Percentiles rank a stretch among this genome's conserved stretches.
Evolutionary conservation across 1,140 invertebrate genomes (phyloP).

Genomic region (Microplitis demolitor): DNA sequence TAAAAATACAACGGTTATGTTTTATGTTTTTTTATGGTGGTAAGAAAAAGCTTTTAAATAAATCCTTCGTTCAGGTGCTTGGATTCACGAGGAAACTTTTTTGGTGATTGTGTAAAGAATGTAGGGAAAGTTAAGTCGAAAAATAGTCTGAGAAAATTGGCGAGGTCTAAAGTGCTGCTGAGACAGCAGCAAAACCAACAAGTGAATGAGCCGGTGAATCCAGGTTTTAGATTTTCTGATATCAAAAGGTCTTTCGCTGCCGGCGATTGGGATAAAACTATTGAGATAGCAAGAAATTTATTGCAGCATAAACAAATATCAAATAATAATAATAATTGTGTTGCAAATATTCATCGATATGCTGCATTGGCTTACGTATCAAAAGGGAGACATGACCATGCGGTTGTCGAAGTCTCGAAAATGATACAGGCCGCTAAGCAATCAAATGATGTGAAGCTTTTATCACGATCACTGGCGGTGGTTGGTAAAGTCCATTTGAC

Average conservation of each 20-base stretch:
- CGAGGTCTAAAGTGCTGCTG: conserved; percentile 27
- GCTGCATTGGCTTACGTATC: conserved; percentile 37
- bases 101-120: neutral
- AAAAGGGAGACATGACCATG: conserved; percentile 43
- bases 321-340: conserved; percentile 28
- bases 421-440: conserved; percentile 38
- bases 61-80: conserved; percentile 36
- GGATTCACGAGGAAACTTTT: conserved; percentile 33
- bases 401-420: conserved; percentile 31
- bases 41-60: neutral
- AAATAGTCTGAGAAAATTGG: neutral
- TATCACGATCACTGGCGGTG: conserved; percentile 34
- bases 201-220: neutral
- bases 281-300: conserved; percentile 37
- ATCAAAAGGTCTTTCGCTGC: conserved; percentile 33
- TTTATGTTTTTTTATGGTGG: no score
- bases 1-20: no score
- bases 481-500: conserved; percentile 47
- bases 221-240: conserved; percentile 18
- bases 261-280: conserved; percentile 25
- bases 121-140: no score
- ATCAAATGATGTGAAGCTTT: conserved; percentile 25
- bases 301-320: conserved; percentile 15
- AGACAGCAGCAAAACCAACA: conserved; percentile 21
- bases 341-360: conserved; percentile 35